These are phyloP conservation scores for Rhea americana DNA, from an alignment of 2,113 vertebrate genomes.

Conservation along the genomic window DNA sequence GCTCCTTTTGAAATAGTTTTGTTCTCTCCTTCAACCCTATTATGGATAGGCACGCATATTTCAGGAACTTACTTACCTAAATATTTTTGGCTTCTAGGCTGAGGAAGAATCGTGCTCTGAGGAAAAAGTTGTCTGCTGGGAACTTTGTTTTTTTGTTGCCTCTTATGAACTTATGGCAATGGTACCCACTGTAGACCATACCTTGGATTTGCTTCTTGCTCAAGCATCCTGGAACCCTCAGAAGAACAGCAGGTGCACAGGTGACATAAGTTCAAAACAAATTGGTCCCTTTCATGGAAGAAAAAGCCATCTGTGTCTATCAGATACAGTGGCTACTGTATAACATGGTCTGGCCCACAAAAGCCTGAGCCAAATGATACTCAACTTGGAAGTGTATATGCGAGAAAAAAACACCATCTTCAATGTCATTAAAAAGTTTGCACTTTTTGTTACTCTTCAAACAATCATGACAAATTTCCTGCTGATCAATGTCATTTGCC, in stretches of 20 bases:
- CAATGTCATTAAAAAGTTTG: not conserved
- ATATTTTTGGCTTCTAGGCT: too few relatives aligned
- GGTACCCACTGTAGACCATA: not conserved
- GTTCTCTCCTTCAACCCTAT: not conserved
- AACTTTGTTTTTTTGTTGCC: not conserved
- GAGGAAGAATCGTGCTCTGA: not conserved
- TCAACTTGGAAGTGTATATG: not conserved
- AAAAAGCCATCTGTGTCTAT: not conserved
- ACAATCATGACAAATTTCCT: not conserved
- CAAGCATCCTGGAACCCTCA: not conserved
- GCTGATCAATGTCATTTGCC: not conserved
- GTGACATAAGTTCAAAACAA: not conserved
- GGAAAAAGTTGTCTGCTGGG: not conserved
- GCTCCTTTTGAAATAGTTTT: not conserved
- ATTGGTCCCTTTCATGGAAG: accelerated
- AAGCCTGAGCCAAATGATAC: not conserved
- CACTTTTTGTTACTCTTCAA: not conserved
- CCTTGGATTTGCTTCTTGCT: not conserved
- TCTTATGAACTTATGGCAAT: not conserved
- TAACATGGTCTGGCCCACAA: not conserved
- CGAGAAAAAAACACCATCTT: not conserved
- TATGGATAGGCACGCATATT: not conserved
- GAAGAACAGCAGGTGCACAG: not conserved
- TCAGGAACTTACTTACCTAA: not conserved
- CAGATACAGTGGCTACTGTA: not conserved